Percentiles rank a stretch among this genome's conserved stretches.
Evolutionary conservation across 2,888 invertebrate species (phyloP).

Genomic region (Lamproptera curius): DNA sequence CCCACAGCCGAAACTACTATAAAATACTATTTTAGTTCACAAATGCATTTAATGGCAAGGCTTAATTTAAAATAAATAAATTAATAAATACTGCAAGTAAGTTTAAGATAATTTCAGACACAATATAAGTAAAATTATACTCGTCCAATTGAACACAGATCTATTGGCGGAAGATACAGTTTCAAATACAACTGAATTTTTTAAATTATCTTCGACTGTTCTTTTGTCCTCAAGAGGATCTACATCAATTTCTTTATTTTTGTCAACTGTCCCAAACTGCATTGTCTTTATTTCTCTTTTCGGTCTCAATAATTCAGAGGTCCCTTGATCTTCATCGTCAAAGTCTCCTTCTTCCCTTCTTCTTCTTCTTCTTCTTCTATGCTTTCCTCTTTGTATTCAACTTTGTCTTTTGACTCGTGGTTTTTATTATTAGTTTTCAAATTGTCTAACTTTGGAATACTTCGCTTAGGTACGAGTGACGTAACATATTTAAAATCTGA

Average conservation of each 20-base stretch:
- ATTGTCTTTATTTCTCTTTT: constrained; percentile 53
- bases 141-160: constrained; percentile 30
- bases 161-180: constrained; percentile 19
- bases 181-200: constrained; percentile 53
- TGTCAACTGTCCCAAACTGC: constrained; percentile 49
- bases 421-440: constrained; percentile 47
- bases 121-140: constrained; percentile 43
- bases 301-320: constrained; percentile 34
- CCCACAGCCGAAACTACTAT: constrained; percentile 37
- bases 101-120: constrained; percentile 34
- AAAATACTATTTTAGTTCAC: constrained; percentile 32
- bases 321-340: constrained; percentile 33
- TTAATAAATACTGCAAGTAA: constrained; percentile 38
- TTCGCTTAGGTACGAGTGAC: constrained; percentile 34
- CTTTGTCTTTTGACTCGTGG: constrained; percentile 33
- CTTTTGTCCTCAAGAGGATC: constrained; percentile 34
- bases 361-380: constrained; percentile 29
- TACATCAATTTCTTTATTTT: constrained; percentile 27
- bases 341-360: constrained; percentile 30
- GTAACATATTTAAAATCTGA: constrained; percentile 66
- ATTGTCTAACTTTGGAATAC: constrained; percentile 36
- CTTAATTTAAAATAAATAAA: constrained; percentile 68
- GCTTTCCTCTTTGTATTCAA: constrained; percentile 23
- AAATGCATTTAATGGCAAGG: constrained; percentile 73
- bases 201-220: constrained; percentile 38